Conservation (phyloP, 2,797 vertebrate species). For the Lacerta bilineata region DNA sequence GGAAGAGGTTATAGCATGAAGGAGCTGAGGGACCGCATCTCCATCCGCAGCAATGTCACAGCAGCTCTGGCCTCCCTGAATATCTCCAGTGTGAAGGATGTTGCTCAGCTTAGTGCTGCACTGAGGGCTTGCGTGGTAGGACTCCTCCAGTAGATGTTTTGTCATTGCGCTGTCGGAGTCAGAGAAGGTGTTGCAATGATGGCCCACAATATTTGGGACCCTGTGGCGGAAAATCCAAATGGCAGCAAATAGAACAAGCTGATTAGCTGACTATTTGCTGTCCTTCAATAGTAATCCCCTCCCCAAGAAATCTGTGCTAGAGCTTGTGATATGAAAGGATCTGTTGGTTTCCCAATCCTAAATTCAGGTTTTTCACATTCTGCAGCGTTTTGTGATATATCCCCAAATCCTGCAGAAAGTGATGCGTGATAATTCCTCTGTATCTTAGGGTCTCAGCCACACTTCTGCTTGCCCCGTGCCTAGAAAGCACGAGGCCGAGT, state of each 20-base stretch:
- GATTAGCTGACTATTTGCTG: not conserved
- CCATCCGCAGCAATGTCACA: slow-evolving; percentile 79
- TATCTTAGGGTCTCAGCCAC: too few species aligned
- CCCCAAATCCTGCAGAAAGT: too few species aligned
- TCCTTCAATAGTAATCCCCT: too few species aligned
- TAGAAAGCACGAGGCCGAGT: too few species aligned
- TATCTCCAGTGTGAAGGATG: slow-evolving; percentile 79
- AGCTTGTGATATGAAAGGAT: too few species aligned
- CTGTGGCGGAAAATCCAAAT: not conserved
- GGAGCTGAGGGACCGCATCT: slow-evolving; percentile 70
- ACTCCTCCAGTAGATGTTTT: slow-evolving; percentile 5
- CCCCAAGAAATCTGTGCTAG: too few species aligned
- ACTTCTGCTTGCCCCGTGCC: too few species aligned
- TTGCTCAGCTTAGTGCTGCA: slow-evolving; percentile 81
- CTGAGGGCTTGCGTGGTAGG: slow-evolving; percentile 80
- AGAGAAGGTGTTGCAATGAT: not conserved
- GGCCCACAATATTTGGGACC: not conserved
- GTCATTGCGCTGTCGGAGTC: too few species aligned
- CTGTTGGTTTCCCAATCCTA: too few species aligned
- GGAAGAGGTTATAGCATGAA: slow-evolving; percentile 38
- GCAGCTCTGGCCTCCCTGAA: slow-evolving; percentile 78
- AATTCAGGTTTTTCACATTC: too few species aligned
- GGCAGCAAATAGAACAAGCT: not conserved
- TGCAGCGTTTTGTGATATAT: too few species aligned
- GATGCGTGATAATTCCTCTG: too few species aligned